A percentile compares a stretch with the other conserved stretches of the same genome.
Evolutionary conservation across 2,797 vertebrate genomes (phyloP).

Genomic region (Corythornis leucogaster): DNA sequence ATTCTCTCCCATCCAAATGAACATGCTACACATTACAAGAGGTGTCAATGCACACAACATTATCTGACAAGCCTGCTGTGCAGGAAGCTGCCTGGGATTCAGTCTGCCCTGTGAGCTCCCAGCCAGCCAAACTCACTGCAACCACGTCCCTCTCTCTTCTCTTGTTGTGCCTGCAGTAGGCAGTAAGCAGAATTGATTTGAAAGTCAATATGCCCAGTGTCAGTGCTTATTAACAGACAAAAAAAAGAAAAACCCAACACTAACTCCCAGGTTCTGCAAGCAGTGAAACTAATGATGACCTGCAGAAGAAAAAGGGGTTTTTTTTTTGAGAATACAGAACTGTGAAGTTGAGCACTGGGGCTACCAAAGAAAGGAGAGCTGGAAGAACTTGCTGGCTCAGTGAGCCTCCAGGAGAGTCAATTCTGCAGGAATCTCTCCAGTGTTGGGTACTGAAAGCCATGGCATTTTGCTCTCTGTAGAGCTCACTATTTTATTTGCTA

Average conservation of each 20-base stretch:
- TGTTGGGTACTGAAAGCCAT: not conserved
- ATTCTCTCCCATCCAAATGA: not conserved
- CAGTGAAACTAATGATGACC: not conserved
- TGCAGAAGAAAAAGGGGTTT: not conserved
- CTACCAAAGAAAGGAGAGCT: not conserved
- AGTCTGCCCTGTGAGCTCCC: not conserved
- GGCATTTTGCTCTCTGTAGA: not conserved
- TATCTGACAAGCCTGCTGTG: slow-evolving; percentile 25
- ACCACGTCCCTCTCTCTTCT: not conserved
- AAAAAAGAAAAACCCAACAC: not conserved
- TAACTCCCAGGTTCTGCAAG: not conserved
- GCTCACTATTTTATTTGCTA: not conserved
- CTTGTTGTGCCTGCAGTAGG: not conserved
- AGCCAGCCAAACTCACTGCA: not conserved
- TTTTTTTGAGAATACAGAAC: not conserved
- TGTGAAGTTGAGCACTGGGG: not conserved
- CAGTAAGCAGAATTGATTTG: slow-evolving; percentile 8
- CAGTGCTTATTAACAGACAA: not conserved
- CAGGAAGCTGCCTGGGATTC: slow-evolving; percentile 15
- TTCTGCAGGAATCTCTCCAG: not conserved
- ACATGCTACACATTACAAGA: not conserved
- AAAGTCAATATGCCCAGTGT: not conserved
- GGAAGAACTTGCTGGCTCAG: not conserved
- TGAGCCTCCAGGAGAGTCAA: not conserved
- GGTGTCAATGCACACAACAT: slow-evolving; percentile 21